phyloP scores from a whole-genome alignment of 1,140 invertebrate species.

The Tyrophagus putrescentiae region DNA sequence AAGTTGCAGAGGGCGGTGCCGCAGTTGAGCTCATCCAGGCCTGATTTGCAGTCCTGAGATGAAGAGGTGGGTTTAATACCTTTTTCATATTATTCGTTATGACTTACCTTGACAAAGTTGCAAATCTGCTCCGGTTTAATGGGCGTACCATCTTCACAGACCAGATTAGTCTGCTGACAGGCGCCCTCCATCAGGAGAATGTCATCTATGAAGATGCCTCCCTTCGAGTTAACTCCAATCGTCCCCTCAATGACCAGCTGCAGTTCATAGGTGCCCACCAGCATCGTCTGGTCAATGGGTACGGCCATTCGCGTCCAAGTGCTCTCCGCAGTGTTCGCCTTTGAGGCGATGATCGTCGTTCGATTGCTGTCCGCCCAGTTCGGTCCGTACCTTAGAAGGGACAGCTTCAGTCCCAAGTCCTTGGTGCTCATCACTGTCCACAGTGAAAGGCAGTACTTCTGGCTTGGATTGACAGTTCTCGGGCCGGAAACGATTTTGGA shows the following conservation, averaged over 20 bases:
- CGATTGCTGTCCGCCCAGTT: neutral
- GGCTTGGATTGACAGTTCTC: neutral
- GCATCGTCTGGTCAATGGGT: neutral
- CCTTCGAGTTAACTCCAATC: neutral
- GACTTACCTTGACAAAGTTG: neutral
- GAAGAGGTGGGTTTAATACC: too few species aligned
- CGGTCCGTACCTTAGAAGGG: neutral
- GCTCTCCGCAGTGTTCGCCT: neutral
- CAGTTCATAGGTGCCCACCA: neutral
- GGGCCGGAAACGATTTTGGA: conserved; percentile 3
- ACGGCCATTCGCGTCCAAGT: neutral
- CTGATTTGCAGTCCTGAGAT: neutral
- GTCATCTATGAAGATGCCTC: neutral
- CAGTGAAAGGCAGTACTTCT: neutral
- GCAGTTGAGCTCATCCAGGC: conserved; percentile 23
- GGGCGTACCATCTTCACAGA: neutral
- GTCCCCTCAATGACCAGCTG: neutral
- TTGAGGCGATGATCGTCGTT: neutral
- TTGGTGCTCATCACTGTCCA: neutral
- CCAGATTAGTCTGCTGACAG: neutral
- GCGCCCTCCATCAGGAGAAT: neutral
- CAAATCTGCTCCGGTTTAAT: neutral
- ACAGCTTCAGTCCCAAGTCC: neutral
- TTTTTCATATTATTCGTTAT: conserved; percentile 9
- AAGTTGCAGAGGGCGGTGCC: conserved; percentile 23